Evolutionary conservation across 2,888 invertebrate genomes (phyloP), one percentile per base, ranked within the genome.

Genomic region (Dicranocentrus wangi): DNA sequence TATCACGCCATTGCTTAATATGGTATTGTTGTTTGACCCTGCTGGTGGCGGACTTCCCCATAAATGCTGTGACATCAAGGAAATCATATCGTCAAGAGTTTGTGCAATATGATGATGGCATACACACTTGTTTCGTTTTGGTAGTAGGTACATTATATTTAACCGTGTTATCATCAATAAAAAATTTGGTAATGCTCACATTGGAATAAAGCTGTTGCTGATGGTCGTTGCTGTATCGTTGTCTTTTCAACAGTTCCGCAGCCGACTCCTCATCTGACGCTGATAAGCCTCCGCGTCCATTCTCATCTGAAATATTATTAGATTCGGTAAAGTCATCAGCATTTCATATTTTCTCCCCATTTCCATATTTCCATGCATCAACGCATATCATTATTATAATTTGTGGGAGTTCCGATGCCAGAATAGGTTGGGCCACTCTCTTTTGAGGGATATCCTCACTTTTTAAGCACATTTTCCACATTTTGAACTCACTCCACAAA

Each of bases 241-340:
- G 95, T 89, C 95, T 92, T 89, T 96, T 96, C 71, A 94, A 91
- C 87, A 96, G 96, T 87, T 96, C 95, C 87, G 96, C 95, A 21
- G 79, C 79, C 19, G 79, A 79, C 66, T 79, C 79, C 39, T 79
- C 79, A 47, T 79, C 79, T 0, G 79, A 79, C 43, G 79, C 72
- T 72, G 79, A 79, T 60, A 79, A 72, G 28, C 79, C 79, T 32
- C 93, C 92, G 90, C 95, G 94, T 88, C 94, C 94, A 89, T 95
- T 92, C 89, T 95, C 95, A 89, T 96, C 95, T 89, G 95, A 28
- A 25, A 61, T 5, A 70, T 17, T 53, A 17, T 23, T 51, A 3
- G 5, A 32, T 10, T 7, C 5, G 10, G 32, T 7, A 32, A 32
- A 32, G 10, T 7, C 32, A 32, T 32, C 32, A 32, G n/a, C n/a